A percentile compares a stretch with the other conserved stretches of the same genome.
Conservation (phyloP, 2,888 invertebrate species). For the Venusia cambrica region DNA sequence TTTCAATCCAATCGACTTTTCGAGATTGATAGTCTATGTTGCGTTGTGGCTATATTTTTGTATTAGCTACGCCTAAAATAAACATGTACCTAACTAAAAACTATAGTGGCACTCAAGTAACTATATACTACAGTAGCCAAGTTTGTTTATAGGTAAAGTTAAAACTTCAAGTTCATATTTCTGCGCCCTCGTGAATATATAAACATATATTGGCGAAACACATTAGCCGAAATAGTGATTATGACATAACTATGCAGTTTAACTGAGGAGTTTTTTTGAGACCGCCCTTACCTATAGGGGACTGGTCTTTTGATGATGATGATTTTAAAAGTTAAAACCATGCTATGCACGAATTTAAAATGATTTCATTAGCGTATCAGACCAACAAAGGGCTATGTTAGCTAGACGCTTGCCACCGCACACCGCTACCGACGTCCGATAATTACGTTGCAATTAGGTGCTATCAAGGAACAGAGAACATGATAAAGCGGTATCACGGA, state of each 20-base stretch:
- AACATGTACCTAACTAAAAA: constrained; percentile 8
- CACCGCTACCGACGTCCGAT: constrained; percentile 53
- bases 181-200: too few relatives aligned
- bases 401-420: constrained; percentile 40
- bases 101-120: too few relatives aligned
- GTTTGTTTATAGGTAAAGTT: too few relatives aligned
- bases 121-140: too few relatives aligned
- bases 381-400: constrained; percentile 33
- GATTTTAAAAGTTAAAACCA: neutral
- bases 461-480: constrained; percentile 45
- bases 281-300: too few relatives aligned
- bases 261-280: too few relatives aligned
- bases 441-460: constrained; percentile 63
- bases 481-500: constrained; percentile 8
- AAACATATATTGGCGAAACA: too few relatives aligned
- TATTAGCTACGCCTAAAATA: constrained; percentile 14
- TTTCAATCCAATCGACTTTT: constrained; percentile 16
- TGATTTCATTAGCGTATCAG: constrained; percentile 13
- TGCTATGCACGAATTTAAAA: constrained; percentile 9
- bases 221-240: too few relatives aligned
- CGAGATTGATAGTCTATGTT: constrained; percentile 25
- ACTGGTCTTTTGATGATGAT: too few relatives aligned
- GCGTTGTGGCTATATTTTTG: constrained; percentile 14
- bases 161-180: too few relatives aligned
- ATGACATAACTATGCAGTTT: too few relatives aligned